Conservation (phyloP, 2,888 invertebrate genomes). For the Drosophila fungiperda region DNA sequence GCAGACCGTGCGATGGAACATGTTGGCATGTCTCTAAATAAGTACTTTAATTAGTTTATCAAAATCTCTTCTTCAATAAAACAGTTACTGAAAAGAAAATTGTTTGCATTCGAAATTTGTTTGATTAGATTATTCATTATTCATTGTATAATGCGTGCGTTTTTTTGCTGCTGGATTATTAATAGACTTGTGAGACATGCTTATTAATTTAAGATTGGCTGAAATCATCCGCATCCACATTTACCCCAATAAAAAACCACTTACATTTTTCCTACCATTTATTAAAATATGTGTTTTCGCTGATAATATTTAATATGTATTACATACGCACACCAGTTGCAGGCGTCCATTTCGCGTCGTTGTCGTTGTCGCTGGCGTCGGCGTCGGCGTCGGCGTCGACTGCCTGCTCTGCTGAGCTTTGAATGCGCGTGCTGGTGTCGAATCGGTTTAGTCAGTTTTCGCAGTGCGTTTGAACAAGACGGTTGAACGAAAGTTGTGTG, state of each 20-base stretch:
- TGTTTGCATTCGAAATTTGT: not conserved
- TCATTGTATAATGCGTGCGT: not conserved
- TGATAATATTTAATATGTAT: not conserved
- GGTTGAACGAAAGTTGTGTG: conserved; percentile 30
- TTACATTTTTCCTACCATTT: not conserved
- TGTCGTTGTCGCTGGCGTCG: conserved; percentile 3
- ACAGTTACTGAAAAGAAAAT: not conserved
- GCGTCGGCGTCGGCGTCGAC: conserved; percentile 15
- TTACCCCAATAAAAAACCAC: not conserved
- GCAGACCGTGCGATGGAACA: conserved; percentile 61
- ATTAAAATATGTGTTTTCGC: not conserved
- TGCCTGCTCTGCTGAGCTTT: conserved; percentile 44
- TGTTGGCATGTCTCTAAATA: conserved; percentile 45
- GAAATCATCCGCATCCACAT: not conserved
- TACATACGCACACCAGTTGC: conserved; percentile 26
- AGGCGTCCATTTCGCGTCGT: conserved; percentile 6
- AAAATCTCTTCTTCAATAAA: not conserved
- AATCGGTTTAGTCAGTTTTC: conserved; percentile 53
- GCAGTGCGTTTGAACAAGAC: conserved; percentile 53
- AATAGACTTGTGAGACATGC: not conserved
- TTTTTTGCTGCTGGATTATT: not conserved
- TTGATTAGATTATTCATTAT: not conserved
- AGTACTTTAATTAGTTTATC: conserved; percentile 20
- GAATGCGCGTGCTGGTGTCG: conserved; percentile 31
- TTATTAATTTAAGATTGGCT: not conserved